phyloP scores from a whole-genome alignment of 2,113 vertebrate species.

The Pangasianodon gigas region DNA sequence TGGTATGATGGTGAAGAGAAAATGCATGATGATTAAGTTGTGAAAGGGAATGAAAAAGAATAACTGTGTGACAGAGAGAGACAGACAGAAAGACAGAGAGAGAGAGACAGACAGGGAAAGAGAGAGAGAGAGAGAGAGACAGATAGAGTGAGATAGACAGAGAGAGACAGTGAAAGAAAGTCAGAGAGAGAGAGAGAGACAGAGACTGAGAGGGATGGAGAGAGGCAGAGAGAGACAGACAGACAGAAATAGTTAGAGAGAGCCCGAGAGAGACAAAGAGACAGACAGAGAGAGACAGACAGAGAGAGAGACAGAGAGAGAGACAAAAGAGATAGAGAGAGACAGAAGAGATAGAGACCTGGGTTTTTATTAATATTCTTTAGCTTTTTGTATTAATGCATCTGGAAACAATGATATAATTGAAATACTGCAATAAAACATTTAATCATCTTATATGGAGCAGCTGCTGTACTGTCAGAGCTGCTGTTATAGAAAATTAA shows the following conservation, averaged over 20 bases:
- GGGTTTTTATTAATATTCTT: too few species aligned
- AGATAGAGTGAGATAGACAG: not conserved
- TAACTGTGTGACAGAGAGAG: not conserved
- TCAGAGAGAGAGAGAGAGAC: not conserved
- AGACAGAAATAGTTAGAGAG: not conserved
- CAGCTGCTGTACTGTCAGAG: not conserved
- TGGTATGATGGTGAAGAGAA: not conserved
- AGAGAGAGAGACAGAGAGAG: not conserved
- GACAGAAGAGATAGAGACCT: not conserved
- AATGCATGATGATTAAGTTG: slow-evolving; percentile 13
- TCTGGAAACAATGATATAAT: not conserved
- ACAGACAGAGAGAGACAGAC: not conserved
- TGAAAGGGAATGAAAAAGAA: not conserved
- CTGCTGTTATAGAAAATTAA: not conserved
- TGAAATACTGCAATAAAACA: not conserved
- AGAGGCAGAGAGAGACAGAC: not conserved
- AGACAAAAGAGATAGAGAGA: not conserved
- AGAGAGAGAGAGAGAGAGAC: not conserved
- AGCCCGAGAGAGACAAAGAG: not conserved
- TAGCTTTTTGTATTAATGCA: too few species aligned
- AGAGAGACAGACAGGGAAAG: not conserved
- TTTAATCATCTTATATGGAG: not conserved
- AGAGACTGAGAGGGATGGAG: not conserved
- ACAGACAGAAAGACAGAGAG: not conserved
- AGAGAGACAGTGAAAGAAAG: not conserved